phyloP scores from a whole-genome alignment of 2,888 invertebrate genomes.

The Strigamia crassipes region DNA sequence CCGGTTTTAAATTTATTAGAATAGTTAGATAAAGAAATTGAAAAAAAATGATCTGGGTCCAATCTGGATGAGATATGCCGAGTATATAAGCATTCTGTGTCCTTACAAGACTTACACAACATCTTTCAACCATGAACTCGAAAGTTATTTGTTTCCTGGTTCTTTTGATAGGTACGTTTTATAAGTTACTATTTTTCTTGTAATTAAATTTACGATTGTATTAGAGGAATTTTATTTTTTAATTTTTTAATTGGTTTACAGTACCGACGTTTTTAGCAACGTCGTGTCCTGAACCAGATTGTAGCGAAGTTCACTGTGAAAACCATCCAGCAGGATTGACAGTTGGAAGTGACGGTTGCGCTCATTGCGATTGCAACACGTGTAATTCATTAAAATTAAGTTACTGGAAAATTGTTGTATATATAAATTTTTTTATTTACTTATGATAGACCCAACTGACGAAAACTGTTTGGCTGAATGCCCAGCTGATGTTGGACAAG shows the following conservation, averaged over 20 bases:
- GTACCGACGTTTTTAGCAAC: not conserved
- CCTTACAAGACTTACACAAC: not conserved
- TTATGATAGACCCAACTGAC: too few species aligned
- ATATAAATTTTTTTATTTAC: not conserved
- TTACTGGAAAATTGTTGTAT: not conserved
- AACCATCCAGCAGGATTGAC: not conserved
- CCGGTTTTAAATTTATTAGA: too few species aligned
- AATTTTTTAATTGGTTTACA: not conserved
- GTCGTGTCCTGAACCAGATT: not conserved
- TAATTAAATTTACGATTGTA: too few species aligned
- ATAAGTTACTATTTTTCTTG: too few species aligned
- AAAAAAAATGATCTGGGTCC: not conserved
- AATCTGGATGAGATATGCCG: not conserved
- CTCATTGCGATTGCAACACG: not conserved
- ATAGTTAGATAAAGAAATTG: not conserved
- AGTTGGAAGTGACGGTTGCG: not conserved
- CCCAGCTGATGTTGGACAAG: not conserved
- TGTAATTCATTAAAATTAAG: not conserved
- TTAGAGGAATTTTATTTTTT: too few species aligned
- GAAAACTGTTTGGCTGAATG: not conserved
- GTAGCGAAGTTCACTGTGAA: not conserved
- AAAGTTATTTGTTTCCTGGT: not conserved
- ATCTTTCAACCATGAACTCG: not conserved
- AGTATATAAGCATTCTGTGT: too few species aligned
- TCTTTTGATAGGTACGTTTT: not conserved